A percentile compares a stretch with the other conserved stretches of the same genome.
phyloP scores from a whole-genome alignment of 2,797 vertebrate genomes.

The Pampus argenteus region DNA sequence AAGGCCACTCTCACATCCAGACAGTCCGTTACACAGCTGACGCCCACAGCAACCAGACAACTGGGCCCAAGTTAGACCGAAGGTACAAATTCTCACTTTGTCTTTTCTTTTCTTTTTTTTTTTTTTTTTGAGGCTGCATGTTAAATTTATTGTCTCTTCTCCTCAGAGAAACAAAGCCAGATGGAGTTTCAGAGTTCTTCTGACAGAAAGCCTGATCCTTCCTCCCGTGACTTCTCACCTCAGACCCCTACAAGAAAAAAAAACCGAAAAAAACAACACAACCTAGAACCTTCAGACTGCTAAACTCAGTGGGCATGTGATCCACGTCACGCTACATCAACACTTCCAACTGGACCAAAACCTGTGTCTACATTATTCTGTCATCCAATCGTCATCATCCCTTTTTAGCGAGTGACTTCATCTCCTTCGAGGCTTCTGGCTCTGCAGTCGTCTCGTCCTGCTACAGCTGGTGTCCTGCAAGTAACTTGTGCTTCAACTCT shows the following conservation, averaged over 20 bases:
- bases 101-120: neutral
- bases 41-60: slow-evolving; percentile 82
- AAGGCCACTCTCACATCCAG: slow-evolving; percentile 73
- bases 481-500: slow-evolving; percentile 24
- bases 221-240: slow-evolving; percentile 50
- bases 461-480: slow-evolving; percentile 7
- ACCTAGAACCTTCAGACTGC: slow-evolving; percentile 23
- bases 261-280: no score
- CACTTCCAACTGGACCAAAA: slow-evolving; percentile 33
- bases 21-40: slow-evolving; percentile 89
- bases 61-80: slow-evolving; percentile 66
- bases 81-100: slow-evolving; percentile 63
- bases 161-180: slow-evolving; percentile 72
- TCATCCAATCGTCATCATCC: slow-evolving; percentile 2
- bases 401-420: neutral
- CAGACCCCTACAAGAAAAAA: slow-evolving; percentile 47
- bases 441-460: neutral
- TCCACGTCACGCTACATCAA: slow-evolving; percentile 3
- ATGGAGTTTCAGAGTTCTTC: slow-evolving; percentile 62
- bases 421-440: neutral
- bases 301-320: slow-evolving; percentile 15
- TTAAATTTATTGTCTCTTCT: neutral
- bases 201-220: slow-evolving; percentile 50
- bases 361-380: neutral
- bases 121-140: neutral